Percentiles rank a stretch among this genome's conserved stretches.
Conservation (phyloP, 2,797 vertebrate species). For the Ispidina lecontei region DNA sequence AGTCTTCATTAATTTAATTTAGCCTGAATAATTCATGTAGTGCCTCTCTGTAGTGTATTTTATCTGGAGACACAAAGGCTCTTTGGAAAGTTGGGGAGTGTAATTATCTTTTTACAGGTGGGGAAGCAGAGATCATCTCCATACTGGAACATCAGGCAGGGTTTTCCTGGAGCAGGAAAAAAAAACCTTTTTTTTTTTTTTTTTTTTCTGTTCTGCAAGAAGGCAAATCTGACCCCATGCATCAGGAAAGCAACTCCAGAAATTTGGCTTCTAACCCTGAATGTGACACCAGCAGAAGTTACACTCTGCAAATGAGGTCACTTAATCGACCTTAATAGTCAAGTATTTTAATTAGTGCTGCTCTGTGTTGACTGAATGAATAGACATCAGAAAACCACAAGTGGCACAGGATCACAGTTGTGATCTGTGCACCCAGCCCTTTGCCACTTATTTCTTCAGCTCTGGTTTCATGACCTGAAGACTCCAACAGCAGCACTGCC, state of each 20-base stretch:
- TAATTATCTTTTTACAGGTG: conserved; percentile 49
- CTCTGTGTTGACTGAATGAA: background rate
- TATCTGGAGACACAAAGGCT: conserved; percentile 10
- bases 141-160: background rate
- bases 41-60: conserved; percentile 17
- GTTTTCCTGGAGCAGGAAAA: background rate
- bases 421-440: background rate
- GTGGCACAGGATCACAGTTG: rapidly evolving
- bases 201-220: background rate
- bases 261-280: background rate
- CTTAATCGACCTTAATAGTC: background rate
- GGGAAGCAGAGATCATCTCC: conserved; percentile 20
- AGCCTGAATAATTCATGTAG: conserved; percentile 57
- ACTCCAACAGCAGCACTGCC: background rate
- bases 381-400: background rate
- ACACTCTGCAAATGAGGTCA: background rate
- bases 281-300: background rate
- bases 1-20: conserved; percentile 52
- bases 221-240: background rate
- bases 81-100: background rate
- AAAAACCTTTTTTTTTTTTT: background rate
- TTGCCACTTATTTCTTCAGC: background rate
- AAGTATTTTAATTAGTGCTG: background rate
- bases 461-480: background rate
- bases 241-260: background rate